phyloP scores from a whole-genome alignment of 2,113 vertebrate genomes.

The Platysternon megacephalum region DNA sequence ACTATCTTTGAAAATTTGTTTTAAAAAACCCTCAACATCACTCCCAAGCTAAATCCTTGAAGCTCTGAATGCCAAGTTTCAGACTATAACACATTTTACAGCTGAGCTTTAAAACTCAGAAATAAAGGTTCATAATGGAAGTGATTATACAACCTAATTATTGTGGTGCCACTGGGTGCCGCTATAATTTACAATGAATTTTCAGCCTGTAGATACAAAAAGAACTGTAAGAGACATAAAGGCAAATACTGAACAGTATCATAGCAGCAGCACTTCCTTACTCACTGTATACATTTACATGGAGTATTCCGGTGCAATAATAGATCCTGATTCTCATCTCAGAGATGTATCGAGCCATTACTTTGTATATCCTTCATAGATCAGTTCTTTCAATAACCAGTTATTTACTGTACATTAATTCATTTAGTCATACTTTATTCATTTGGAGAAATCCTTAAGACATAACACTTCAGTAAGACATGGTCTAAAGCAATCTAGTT shows the following conservation, averaged over 20 bases:
- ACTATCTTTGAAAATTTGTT: background rate
- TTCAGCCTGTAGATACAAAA: background rate
- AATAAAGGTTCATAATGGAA: background rate
- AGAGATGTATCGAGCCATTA: background rate
- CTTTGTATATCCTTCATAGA: slow-evolving; percentile 10
- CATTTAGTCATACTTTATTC: slow-evolving; percentile 34
- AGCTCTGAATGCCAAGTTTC: background rate
- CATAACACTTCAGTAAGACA: background rate
- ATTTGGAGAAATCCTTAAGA: slow-evolving; percentile 30
- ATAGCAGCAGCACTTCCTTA: background rate
- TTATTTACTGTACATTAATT: slow-evolving; percentile 35
- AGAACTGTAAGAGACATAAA: background rate
- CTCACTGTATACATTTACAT: background rate
- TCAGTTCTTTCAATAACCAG: background rate
- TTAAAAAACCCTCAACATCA: background rate
- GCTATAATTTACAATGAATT: background rate
- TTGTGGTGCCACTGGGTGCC: background rate
- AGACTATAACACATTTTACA: background rate
- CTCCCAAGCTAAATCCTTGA: background rate
- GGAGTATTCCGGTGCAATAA: background rate
- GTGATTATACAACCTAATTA: slow-evolving; percentile 7
- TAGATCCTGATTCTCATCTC: background rate
- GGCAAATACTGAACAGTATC: background rate
- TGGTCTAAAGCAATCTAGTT: slow-evolving; percentile 11
- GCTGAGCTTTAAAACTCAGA: slow-evolving; percentile 3